Conservation (phyloP, 2,888 invertebrate species). For the Nephrotoma appendiculata region DNA sequence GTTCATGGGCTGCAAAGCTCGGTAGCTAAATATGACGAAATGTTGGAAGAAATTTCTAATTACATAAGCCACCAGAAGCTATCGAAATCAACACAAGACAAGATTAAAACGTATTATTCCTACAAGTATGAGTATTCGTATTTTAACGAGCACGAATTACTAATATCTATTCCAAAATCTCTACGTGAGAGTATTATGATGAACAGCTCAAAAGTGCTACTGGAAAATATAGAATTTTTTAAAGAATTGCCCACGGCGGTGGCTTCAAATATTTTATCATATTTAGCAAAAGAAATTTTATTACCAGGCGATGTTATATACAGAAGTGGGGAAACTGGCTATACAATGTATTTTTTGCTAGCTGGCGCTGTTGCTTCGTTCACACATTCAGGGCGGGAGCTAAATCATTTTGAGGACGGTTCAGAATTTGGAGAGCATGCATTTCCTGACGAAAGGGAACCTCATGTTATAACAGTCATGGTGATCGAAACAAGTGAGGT, state of each 20-base stretch:
- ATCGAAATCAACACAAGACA: not conserved
- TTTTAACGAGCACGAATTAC: not conserved
- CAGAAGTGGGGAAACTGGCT: constrained; percentile 41
- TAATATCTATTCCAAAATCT: not conserved
- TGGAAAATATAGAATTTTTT: not conserved
- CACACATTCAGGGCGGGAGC: constrained; percentile 44
- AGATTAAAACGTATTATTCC: not conserved
- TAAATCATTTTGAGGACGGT: constrained; percentile 40
- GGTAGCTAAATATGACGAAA: not conserved
- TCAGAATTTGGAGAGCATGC: constrained; percentile 37
- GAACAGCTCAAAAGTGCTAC: not conserved
- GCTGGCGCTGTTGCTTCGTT: constrained; percentile 45
- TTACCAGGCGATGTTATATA: constrained; percentile 44
- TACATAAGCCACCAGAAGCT: not conserved
- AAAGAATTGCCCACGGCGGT: not conserved
- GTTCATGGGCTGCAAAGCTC: not conserved
- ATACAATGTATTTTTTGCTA: constrained; percentile 48
- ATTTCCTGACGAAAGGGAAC: constrained; percentile 13
- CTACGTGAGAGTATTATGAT: not conserved
- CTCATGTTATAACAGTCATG: not conserved
- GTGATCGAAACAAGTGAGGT: not conserved
- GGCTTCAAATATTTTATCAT: constrained; percentile 37
- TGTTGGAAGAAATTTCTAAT: not conserved
- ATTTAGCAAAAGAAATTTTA: constrained; percentile 40
- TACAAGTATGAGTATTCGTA: not conserved